Base-by-base conservation (phyloP, 2,113 vertebrate species). In the Tinamus guttatus region DNA sequence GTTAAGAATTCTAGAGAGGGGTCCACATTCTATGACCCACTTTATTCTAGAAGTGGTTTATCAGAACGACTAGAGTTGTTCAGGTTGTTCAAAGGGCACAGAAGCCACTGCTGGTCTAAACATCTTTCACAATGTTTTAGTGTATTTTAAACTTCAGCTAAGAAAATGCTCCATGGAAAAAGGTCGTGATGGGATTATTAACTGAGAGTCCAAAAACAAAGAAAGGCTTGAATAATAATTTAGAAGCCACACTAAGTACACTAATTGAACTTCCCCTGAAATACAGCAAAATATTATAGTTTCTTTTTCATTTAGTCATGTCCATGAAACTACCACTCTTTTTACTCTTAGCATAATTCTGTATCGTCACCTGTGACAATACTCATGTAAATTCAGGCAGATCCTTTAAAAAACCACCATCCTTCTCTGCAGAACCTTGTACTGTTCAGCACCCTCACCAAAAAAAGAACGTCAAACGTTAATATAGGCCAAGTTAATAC, bases 141-240 rank as follows among this genome's bases (percentile, higher is more conserved):
- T 80, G 13, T 82, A 91, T 70, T 59, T 52, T 91, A 82, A 84
- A 76, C 68, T 54, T 81, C 91, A 70, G n/a, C 18, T 13, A 85
- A 47, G 36, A 73, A 51, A 63, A 83, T 45, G 21, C n/a, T 76
- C 28, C 19, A 36, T 36, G n/a, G n/a, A 59, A 82, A 89, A 68
- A 71, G 13, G 47, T 68, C 65, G 51, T 2, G 1, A 22, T 27
- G 34, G 85, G 28, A 91, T 93, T 87, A 87, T 43, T 82, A 0
- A 0, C 32, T 12, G 15, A 71, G 47, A 68, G 32, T 84, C 38
- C 60, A 87, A 90, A 95, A 91, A 36, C 71, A 90, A 94, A 85
- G 11, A 7, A 24, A 94, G 47, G 36, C 21, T 76, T 5, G 0
- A 91, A 40, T 28, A 71, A 8, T 28, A 86, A 75, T 70, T 77